A percentile compares a stretch with the other conserved stretches of the same genome.
Conservation (phyloP, 2,113 vertebrate species). For the Sorex araneus region DNA sequence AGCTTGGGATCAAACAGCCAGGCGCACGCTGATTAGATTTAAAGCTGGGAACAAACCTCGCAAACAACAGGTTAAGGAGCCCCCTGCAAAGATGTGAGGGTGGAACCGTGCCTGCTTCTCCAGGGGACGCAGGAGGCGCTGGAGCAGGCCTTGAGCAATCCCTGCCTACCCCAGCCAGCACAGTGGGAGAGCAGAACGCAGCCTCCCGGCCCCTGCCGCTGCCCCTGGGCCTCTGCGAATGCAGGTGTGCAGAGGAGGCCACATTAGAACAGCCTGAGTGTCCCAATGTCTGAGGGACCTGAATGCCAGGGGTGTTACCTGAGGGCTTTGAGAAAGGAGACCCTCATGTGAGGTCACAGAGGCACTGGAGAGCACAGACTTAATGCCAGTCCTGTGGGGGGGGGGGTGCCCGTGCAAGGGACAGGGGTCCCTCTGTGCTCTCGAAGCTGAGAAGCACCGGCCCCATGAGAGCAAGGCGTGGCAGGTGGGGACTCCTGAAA, state of each 20-base stretch:
- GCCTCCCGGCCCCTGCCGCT: too few relatives aligned
- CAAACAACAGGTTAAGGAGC: conserved; percentile 54
- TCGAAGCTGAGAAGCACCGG: too few relatives aligned
- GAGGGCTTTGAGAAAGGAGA: background rate
- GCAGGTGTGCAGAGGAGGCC: background rate
- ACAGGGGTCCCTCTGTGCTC: too few relatives aligned
- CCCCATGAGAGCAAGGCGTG: too few relatives aligned
- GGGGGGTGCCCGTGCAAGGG: too few relatives aligned
- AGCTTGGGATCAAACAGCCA: conserved; percentile 45
- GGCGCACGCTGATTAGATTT: conserved; percentile 4
- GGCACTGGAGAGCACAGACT: too few relatives aligned
- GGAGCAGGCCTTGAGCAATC: background rate
- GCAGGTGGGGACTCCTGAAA: background rate
- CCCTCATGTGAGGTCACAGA: background rate
- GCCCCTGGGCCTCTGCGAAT: too few relatives aligned
- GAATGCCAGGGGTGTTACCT: background rate
- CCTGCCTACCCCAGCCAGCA: background rate
- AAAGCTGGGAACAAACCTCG: conserved; percentile 48
- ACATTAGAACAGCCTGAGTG: background rate
- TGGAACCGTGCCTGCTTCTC: background rate
- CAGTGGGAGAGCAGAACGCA: background rate
- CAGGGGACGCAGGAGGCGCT: background rate
- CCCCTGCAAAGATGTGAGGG: conserved; percentile 35
- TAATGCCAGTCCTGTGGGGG: too few relatives aligned
- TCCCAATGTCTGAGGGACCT: too few relatives aligned